Base-by-base conservation (phyloP, 2,888 invertebrate species). In the Scaptomyza tumidula region DNA sequence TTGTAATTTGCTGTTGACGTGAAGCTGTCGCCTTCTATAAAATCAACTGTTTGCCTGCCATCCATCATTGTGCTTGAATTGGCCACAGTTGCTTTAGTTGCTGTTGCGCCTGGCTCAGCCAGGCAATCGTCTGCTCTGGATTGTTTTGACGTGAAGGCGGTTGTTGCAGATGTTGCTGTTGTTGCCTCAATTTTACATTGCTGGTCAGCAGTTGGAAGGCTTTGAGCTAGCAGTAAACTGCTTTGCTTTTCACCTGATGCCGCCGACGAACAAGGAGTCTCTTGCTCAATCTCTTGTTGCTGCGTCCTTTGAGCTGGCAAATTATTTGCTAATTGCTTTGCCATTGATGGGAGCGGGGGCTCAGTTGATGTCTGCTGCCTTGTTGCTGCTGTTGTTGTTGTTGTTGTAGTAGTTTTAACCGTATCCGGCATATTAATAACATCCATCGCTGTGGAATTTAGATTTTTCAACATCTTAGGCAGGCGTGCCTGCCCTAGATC, bases 21-120 rank as follows among this genome's bases (percentile, higher is more conserved):
- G 77, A 73, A 79, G 86, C 82, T 88, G 84, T 89, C 88, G 84
- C 78, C 81, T 84, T 80, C 88, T 72, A 84, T 88, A 86, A 84
- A 84, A 88, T 84, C 83, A 84, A 84, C 89, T 80, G 84, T 69
- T 86, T 71, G 84, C 85, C 71, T 80, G 82, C 85, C 89, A 88
- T 84, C 84, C 89, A 84, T 88, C 84, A 86, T 84, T 78, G 75
- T 67, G 68, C 56, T 57, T 50, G 83, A 69, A 61, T 65, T 63
- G 70, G 66, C 53, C 69, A 55, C 65, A 48, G 71, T 50, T 62
- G 63, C 50, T 31, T 27, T 46, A 57, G 39, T 14, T 24, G 35
- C 11, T 35, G 19, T 19, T 19, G 35, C 24, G 43, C 14, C 37
- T 33, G 43, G n/a, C 58, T 35, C 57, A 16, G 74, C n/a, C 52